Evolutionary conservation across 2,113 vertebrate species (phyloP).

Genomic region (Eurystomus gularis): DNA sequence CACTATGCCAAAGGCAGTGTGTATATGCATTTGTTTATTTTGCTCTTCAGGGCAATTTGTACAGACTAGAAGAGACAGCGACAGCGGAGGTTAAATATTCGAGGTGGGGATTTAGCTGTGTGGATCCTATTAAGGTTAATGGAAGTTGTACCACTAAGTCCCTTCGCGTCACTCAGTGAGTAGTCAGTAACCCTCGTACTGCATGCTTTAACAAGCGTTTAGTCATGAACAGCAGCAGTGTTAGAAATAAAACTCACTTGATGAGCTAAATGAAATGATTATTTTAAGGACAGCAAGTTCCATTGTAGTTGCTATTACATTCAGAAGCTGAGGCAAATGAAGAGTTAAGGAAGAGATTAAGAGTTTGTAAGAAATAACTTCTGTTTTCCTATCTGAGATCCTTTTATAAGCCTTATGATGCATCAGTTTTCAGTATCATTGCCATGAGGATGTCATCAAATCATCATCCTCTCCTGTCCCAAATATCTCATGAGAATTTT

Average conservation of each 20-base stretch:
- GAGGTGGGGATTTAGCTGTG: conserved; percentile 1
- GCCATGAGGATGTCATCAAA: neutral
- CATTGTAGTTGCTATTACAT: neutral
- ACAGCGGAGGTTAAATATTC: conserved; percentile 42
- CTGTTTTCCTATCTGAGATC: neutral
- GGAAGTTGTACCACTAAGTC: conserved; percentile 11
- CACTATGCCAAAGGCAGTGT: neutral
- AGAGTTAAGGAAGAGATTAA: neutral
- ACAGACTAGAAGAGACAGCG: conserved; percentile 26
- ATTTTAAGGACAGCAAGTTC: neutral
- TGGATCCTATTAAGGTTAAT: conserved; percentile 52
- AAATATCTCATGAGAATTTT: neutral
- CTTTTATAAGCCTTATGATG: neutral
- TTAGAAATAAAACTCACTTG: neutral
- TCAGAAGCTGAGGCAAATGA: neutral
- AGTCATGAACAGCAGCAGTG: neutral
- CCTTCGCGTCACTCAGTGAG: neutral
- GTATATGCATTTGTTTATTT: conserved; percentile 1
- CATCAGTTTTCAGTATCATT: neutral
- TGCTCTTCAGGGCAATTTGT: neutral
- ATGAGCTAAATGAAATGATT: neutral
- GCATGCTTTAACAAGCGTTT: neutral
- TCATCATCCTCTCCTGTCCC: neutral
- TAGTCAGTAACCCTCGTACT: neutral
- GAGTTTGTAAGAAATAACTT: neutral